Percentiles rank a stretch among this genome's conserved stretches.
Evolutionary conservation across 2,797 vertebrate genomes (phyloP).

Genomic region (Bradypus variegatus): DNA sequence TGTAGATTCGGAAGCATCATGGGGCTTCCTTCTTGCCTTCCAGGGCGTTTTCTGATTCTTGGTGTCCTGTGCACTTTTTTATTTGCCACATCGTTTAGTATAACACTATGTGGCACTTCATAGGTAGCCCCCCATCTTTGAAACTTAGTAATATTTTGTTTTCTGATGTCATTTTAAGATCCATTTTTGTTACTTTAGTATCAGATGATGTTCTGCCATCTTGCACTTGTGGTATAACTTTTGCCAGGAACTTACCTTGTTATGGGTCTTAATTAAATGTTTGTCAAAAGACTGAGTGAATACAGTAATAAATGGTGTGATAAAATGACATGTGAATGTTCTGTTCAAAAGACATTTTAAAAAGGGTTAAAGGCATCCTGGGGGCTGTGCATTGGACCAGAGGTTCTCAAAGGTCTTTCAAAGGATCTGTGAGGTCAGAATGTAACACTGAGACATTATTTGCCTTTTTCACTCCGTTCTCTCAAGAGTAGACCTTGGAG

Average conservation of each 20-base stretch:
- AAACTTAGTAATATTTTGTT: not conserved
- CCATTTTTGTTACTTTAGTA: not conserved
- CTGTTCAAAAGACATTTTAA: not conserved
- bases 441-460: rapidly evolving
- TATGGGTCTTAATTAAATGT: not conserved
- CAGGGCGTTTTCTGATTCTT: not conserved
- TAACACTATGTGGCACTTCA: not conserved
- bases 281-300: not conserved
- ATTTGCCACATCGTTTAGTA: not conserved
- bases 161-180: not conserved
- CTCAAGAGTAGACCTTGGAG: not conserved
- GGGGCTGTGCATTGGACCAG: not conserved
- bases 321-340: not conserved
- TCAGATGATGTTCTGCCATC: not conserved
- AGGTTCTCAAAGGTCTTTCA: not conserved
- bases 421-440: not conserved
- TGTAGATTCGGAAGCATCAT: slow-evolving; percentile 6
- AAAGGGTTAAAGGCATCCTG: not conserved
- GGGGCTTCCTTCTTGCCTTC: not conserved
- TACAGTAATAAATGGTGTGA: not conserved
- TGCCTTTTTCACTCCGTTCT: not conserved
- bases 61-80: rapidly evolving
- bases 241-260: not conserved
- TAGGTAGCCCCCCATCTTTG: not conserved
- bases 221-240: not conserved